These are phyloP conservation scores for Aptenodytes forsteri DNA, from an alignment of 2,113 vertebrate species.

Conservation along the genomic window DNA sequence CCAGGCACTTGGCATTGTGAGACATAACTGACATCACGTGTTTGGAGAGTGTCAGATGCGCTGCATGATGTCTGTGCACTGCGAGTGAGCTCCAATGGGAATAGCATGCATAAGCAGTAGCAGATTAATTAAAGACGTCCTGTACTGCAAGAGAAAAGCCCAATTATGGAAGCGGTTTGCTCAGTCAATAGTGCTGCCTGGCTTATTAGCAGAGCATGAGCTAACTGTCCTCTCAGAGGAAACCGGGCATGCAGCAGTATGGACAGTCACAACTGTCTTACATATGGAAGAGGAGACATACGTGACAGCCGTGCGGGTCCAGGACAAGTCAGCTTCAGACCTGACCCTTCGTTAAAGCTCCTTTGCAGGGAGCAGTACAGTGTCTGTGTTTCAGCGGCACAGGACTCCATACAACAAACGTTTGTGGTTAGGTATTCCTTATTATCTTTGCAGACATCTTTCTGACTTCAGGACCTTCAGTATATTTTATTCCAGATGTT, in stretches of 20 bases:
- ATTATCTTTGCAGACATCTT: not conserved
- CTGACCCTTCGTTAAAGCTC: not conserved
- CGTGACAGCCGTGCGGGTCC: not conserved
- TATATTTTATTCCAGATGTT: not conserved
- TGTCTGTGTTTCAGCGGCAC: not conserved
- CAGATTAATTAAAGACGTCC: slow-evolving; percentile 47
- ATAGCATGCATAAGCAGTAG: not conserved
- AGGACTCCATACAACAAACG: not conserved
- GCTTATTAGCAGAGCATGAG: not conserved
- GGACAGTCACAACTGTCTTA: not conserved
- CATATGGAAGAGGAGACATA: not conserved
- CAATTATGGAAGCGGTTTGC: not conserved
- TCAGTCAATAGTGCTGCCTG: not conserved
- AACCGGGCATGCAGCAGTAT: not conserved
- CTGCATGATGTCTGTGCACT: not conserved
- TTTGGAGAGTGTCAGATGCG: not conserved
- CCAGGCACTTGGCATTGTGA: not conserved
- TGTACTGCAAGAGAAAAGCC: not conserved
- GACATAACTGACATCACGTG: not conserved
- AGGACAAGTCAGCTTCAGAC: not conserved
- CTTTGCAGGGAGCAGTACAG: not conserved
- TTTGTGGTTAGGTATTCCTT: not conserved
- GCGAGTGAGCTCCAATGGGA: not conserved
- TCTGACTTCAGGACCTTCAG: not conserved
- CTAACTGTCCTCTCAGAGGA: not conserved